Percentiles rank a stretch among this genome's conserved stretches.
Evolutionary conservation across 30 jellyfish, hydroid and myxozoan genomes (phyloP).

Genomic region (Calvadosia cruxmelitensis): DNA sequence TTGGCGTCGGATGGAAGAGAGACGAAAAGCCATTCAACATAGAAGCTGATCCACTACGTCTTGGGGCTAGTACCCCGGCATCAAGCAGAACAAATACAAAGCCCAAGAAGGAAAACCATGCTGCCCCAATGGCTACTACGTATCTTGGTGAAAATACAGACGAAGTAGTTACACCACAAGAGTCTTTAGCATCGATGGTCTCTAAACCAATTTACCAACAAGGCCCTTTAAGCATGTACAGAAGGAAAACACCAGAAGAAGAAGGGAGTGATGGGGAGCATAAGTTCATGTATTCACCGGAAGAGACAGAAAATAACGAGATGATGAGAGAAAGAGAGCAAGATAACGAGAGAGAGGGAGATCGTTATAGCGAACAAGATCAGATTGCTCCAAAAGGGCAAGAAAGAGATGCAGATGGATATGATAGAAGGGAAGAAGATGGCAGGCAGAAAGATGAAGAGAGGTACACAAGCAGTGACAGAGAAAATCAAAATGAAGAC

Average conservation of each 20-base stretch:
- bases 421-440: neutral
- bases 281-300: constrained; percentile 3
- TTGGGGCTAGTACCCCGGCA: neutral
- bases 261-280: constrained; percentile 8
- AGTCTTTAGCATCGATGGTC: constrained; percentile 54
- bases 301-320: constrained; percentile 12
- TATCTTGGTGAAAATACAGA: neutral
- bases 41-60: neutral
- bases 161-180: constrained; percentile 42
- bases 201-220: constrained; percentile 74
- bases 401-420: neutral
- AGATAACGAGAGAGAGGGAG: constrained; percentile 13
- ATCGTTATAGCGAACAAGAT: constrained; percentile 7
- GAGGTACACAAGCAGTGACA: neutral
- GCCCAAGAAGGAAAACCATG: neutral
- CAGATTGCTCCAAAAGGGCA: neutral
- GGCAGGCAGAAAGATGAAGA: neutral
- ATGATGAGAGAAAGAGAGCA: constrained; percentile 6
- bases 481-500: neutral
- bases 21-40: neutral
- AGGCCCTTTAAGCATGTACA: neutral
- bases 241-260: neutral
- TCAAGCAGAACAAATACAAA: no score
- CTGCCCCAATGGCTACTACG: neutral
- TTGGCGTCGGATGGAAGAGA: neutral